Evolutionary conservation across 37 sponge, comb jelly and placozoan species (phyloP).

Genomic region (Bolinopsis microptera): DNA sequence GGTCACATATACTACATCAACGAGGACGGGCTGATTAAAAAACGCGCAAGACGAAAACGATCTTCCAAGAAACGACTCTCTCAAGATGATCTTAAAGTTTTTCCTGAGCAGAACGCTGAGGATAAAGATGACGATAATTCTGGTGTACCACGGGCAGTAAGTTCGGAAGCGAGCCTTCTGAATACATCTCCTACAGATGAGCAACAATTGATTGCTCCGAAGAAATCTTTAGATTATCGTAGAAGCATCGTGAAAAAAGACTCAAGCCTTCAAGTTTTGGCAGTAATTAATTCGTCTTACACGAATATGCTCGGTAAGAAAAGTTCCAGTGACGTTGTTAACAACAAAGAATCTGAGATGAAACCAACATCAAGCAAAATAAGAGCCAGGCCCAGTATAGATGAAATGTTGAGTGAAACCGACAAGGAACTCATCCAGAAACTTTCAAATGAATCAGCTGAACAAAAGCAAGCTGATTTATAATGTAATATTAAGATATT

Average conservation of each 20-base stretch:
- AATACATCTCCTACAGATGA: neutral
- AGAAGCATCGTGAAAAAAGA: conserved; percentile 24
- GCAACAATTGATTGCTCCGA: neutral
- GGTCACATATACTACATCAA: conserved; percentile 63
- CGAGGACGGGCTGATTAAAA: conserved; percentile 5
- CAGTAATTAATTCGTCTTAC: conserved; percentile 56
- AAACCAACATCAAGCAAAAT: neutral
- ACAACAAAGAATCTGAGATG: neutral
- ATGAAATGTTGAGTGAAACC: conserved; percentile 52
- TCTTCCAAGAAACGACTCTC: conserved; percentile 22
- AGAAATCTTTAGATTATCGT: conserved; percentile 28
- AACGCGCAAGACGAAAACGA: neutral
- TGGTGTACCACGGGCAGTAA: conserved; percentile 16
- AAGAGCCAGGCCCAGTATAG: neutral
- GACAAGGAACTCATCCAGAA: conserved; percentile 61
- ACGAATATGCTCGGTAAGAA: conserved; percentile 40
- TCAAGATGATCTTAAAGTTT: conserved; percentile 22
- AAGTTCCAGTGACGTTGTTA: neutral
- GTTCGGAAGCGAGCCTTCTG: neutral
- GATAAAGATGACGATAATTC: neutral
- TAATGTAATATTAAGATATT: neutral
- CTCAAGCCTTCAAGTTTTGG: conserved; percentile 42
- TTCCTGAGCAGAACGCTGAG: neutral
- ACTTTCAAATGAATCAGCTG: conserved; percentile 15
- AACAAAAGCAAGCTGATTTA: neutral